Conservation (phyloP, 2,113 vertebrate genomes). For the Mesoclemmys tuberculata region DNA sequence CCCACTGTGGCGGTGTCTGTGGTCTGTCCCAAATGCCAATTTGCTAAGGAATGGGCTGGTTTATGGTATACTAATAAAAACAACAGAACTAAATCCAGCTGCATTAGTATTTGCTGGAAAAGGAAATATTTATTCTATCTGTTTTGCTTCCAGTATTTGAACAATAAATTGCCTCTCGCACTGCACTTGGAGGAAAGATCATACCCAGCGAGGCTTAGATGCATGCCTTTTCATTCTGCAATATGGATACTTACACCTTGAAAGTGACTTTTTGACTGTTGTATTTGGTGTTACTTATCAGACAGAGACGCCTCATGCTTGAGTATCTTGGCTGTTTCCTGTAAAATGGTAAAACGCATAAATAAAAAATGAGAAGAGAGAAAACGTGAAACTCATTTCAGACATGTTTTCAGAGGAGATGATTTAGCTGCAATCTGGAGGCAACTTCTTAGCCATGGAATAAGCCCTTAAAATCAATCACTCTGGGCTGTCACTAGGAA, state of each 20-base stretch:
- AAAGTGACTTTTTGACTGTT: not conserved
- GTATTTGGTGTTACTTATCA: not conserved
- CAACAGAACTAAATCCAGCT: conserved; percentile 26
- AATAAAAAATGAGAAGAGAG: conserved; percentile 14
- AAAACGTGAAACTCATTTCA: conserved; percentile 30
- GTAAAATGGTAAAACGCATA: conserved; percentile 47
- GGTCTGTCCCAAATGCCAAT: conserved; percentile 31
- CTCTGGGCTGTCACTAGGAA: not conserved
- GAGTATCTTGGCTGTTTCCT: conserved; percentile 50
- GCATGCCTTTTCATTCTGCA: conserved; percentile 8
- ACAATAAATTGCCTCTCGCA: conserved; percentile 49
- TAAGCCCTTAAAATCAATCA: not conserved
- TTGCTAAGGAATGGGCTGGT: not conserved
- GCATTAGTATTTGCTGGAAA: conserved; percentile 50
- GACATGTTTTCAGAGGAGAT: conserved; percentile 44
- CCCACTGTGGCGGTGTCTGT: conserved; percentile 21
- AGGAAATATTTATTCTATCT: conserved; percentile 57
- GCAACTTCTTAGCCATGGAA: conserved; percentile 13
- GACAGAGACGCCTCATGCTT: not conserved
- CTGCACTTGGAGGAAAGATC: conserved; percentile 18
- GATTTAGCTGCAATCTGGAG: conserved; percentile 47
- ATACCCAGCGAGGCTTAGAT: conserved; percentile 23
- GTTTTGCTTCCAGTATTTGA: conserved; percentile 50
- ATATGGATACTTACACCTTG: conserved; percentile 1
- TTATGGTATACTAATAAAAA: conserved; percentile 28